Evolutionary conservation across 2,888 invertebrate genomes (phyloP).

Genomic region (Drosophila pseudotalamancana): DNA sequence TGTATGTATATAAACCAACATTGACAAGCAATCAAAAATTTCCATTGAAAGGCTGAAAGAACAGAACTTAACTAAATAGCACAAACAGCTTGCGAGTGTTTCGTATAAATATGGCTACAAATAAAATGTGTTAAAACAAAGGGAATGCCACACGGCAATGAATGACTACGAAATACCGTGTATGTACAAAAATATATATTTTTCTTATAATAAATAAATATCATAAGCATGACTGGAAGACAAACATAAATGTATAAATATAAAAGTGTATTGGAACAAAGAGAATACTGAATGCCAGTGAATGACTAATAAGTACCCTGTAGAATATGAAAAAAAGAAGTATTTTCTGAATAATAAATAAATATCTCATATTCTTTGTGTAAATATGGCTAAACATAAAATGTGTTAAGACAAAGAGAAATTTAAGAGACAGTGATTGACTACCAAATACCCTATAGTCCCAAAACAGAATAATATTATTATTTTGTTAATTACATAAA

Average conservation of each 20-base stretch:
- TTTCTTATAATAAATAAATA: too few relatives aligned
- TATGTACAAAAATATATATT: too few relatives aligned
- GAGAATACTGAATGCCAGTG: too few relatives aligned
- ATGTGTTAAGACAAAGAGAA: constrained; percentile 39
- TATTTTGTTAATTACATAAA: too few relatives aligned
- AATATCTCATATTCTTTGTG: too few relatives aligned
- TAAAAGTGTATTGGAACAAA: too few relatives aligned
- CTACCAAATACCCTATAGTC: neutral
- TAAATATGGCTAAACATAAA: constrained; percentile 51
- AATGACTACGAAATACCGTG: constrained; percentile 1
- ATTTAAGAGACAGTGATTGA: neutral
- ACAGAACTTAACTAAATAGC: constrained; percentile 58
- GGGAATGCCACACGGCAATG: neutral
- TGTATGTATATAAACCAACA: constrained; percentile 27
- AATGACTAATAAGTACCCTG: too few relatives aligned
- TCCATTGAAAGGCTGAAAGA: constrained; percentile 44
- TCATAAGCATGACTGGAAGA: too few relatives aligned
- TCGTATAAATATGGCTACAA: constrained; percentile 43
- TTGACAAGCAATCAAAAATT: constrained; percentile 43
- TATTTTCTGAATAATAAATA: too few relatives aligned
- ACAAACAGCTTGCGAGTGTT: constrained; percentile 42
- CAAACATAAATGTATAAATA: too few relatives aligned
- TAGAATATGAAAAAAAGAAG: too few relatives aligned
- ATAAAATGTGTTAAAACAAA: constrained; percentile 50
- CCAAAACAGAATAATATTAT: neutral